Conservation (phyloP, 2,888 invertebrate genomes). For the Trachelus troglodyta region DNA sequence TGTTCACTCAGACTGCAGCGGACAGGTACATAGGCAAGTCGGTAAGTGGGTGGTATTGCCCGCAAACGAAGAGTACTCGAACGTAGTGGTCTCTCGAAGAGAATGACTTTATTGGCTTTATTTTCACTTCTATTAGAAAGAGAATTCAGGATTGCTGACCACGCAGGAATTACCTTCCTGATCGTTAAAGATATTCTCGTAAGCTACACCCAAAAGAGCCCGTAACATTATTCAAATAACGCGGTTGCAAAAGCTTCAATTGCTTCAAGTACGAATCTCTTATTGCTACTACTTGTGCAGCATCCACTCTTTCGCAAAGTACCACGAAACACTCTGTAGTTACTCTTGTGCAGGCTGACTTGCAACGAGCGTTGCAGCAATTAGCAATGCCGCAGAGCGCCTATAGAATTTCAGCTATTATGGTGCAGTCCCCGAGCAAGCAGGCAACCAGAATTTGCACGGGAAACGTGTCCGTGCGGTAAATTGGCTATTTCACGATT, state of each 20-base stretch:
- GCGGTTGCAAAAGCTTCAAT: neutral
- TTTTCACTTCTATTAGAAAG: neutral
- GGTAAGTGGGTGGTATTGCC: neutral
- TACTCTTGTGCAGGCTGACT: neutral
- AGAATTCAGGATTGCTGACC: neutral
- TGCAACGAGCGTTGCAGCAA: conserved; percentile 5
- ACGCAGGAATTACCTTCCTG: neutral
- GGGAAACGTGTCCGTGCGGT: conserved; percentile 3
- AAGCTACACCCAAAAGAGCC: neutral
- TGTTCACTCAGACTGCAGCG: neutral
- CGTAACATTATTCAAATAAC: neutral
- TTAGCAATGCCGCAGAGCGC: conserved; percentile 10
- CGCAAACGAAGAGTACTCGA: neutral
- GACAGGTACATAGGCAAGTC: neutral
- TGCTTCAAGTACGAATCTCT: neutral
- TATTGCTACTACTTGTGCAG: neutral
- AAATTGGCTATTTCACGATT: conserved; percentile 8
- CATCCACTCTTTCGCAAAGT: neutral
- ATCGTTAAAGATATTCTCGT: neutral
- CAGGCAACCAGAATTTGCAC: neutral
- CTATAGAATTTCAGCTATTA: conserved; percentile 2
- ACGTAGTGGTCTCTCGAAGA: neutral
- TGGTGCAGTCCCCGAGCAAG: neutral
- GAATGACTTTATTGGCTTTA: neutral
- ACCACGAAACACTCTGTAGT: neutral